These are phyloP conservation scores for Temnothorax longispinosus DNA, from an alignment of 1,140 invertebrate genomes.

Conservation along the genomic window DNA sequence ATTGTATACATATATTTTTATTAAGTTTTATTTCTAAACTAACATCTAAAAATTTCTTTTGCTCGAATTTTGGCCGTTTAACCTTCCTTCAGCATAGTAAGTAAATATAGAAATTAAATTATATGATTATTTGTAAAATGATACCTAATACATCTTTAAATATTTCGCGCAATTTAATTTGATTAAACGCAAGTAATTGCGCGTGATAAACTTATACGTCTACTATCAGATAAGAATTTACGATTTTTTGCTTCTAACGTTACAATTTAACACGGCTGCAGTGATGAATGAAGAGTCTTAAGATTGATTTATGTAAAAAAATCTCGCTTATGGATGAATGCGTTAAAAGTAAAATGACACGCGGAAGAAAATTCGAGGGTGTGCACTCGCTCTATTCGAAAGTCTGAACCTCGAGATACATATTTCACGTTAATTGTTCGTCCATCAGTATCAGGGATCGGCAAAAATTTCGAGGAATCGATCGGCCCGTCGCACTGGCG, in stretches of 20 bases:
- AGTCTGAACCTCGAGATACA: constrained; percentile 20
- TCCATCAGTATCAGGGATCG: not conserved
- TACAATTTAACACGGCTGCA: not conserved
- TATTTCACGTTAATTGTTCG: constrained; percentile 17
- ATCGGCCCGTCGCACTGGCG: constrained; percentile 1
- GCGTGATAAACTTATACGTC: not conserved
- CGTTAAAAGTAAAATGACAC: not conserved
- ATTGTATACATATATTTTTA: too few species aligned
- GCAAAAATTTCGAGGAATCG: constrained; percentile 26
- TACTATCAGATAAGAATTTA: not conserved
- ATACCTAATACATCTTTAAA: not conserved
- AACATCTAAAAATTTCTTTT: too few species aligned
- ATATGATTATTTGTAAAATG: not conserved
- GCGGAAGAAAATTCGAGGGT: not conserved
- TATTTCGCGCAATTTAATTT: not conserved
- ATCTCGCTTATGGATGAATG: not conserved
- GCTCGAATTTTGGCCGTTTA: too few species aligned
- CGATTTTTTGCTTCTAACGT: not conserved
- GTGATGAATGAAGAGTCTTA: not conserved
- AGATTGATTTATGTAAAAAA: not conserved
- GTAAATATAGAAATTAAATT: not conserved
- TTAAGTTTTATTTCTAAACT: not conserved
- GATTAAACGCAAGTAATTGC: not conserved
- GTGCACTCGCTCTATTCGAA: not conserved
- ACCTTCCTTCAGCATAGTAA: not conserved